phyloP scores from a whole-genome alignment of 2,797 vertebrate species.

The Prionace glauca region DNA sequence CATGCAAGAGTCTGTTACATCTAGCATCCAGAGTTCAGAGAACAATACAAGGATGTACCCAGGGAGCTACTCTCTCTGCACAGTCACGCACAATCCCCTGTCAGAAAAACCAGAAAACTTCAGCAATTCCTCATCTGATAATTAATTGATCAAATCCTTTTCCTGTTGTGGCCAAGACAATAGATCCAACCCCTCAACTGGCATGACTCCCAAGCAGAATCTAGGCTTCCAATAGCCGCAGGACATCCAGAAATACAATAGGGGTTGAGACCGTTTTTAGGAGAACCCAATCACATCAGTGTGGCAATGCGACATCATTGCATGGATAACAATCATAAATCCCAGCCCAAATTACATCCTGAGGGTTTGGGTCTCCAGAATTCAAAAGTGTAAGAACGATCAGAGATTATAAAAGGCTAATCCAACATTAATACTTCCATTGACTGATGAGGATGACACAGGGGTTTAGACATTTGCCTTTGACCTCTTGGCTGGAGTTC shows the following conservation, averaged over 20 bases:
- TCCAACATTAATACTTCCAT: not conserved
- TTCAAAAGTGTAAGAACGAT: no score
- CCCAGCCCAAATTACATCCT: no score
- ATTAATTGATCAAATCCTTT: not conserved
- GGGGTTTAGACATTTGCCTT: not conserved
- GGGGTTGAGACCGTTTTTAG: not conserved
- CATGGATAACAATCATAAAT: not conserved
- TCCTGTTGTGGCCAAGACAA: not conserved
- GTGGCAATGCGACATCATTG: not conserved
- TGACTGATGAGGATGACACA: not conserved
- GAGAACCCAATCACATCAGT: not conserved
- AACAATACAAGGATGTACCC: not conserved
- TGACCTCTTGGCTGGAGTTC: not conserved
- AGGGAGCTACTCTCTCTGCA: not conserved
- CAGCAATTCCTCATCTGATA: not conserved
- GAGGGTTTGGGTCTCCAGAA: not conserved
- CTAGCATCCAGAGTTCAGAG: not conserved
- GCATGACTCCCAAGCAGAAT: not conserved
- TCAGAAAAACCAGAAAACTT: not conserved
- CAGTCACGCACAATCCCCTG: not conserved
- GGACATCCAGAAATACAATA: not conserved
- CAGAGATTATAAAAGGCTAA: not conserved
- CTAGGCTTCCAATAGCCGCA: no score
- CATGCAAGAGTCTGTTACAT: no score
- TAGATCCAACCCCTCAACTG: not conserved